Evolutionary conservation across 2,797 vertebrate genomes (phyloP).

Genomic region (Apodemus agrarius): DNA sequence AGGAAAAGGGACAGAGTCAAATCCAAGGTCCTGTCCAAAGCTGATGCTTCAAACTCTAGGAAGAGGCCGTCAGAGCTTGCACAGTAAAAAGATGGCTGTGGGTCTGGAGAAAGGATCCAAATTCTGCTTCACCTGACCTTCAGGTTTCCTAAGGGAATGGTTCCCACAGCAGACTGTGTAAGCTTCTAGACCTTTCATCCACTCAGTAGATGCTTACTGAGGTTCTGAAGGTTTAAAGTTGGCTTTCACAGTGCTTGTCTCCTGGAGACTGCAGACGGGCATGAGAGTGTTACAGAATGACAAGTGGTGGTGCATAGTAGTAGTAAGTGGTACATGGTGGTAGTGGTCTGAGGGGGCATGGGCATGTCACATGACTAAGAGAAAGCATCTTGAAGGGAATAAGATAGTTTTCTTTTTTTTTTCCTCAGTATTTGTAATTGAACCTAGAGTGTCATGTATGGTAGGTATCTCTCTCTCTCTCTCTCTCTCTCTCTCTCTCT

Average conservation of each 20-base stretch:
- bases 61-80: not conserved
- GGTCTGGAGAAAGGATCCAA: not conserved
- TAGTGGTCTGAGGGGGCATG: not conserved
- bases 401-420: not conserved
- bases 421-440: not conserved
- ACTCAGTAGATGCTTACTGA: not conserved
- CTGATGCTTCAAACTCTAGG: not conserved
- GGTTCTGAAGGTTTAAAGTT: not conserved
- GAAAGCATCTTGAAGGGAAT: not conserved
- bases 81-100: conserved; percentile 32
- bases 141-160: not conserved
- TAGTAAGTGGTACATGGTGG: not conserved
- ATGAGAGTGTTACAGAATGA: fast-evolving
- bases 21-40: not conserved
- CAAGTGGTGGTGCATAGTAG: not conserved
- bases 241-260: fast-evolving
- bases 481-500: too few relatives aligned
- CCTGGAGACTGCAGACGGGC: not conserved
- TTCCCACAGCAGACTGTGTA: not conserved
- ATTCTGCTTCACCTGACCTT: not conserved
- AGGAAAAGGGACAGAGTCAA: not conserved
- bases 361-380: not conserved
- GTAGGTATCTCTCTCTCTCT: not conserved
- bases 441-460: not conserved
- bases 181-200: not conserved